Percentiles rank a stretch among this genome's conserved stretches.
Evolutionary conservation across 2,888 invertebrate genomes (phyloP).

Genomic region (Uropetala carovei): DNA sequence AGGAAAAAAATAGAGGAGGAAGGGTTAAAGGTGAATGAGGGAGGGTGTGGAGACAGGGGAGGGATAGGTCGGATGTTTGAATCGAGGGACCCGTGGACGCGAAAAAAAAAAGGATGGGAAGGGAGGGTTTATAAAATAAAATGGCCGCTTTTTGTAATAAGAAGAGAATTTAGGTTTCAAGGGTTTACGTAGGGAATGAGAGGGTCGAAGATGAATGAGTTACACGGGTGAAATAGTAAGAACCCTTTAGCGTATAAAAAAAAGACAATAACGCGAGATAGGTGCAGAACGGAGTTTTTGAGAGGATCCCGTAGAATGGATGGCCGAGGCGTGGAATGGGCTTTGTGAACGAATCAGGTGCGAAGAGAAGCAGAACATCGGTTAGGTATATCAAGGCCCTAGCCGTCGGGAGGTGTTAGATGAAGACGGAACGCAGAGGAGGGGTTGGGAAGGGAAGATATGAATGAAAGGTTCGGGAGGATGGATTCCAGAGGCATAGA

Average conservation of each 20-base stretch:
- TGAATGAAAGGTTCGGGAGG: background rate
- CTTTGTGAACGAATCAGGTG: background rate
- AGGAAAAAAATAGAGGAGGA: background rate
- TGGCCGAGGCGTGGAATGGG: background rate
- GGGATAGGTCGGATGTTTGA: background rate
- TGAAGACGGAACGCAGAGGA: background rate
- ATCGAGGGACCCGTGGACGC: background rate
- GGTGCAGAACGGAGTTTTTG: background rate
- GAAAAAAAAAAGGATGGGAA: background rate
- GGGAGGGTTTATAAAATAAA: constrained; percentile 7
- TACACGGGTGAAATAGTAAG: background rate
- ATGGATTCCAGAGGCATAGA: background rate
- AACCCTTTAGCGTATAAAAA: no score
- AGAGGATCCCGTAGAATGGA: background rate
- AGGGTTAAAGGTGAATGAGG: constrained; percentile 9
- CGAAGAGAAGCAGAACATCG: background rate
- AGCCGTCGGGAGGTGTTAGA: background rate
- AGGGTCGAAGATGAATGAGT: background rate
- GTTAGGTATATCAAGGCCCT: background rate
- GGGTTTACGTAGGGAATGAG: background rate
- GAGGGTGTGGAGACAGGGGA: background rate
- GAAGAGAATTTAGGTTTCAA: background rate
- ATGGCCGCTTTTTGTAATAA: background rate
- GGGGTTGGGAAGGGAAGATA: background rate
- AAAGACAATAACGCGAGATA: background rate